Percentiles rank a stretch among this genome's conserved stretches.
These are phyloP conservation scores for cat (Felis catus) DNA, from an alignment of 2,113 vertebrate species.

Conservation along the genomic window F.catus_Fca126_mat1.0 CM031416.1:15284001-15284500, in stretches of 20 bases:
- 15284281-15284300: background rate
- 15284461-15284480: background rate
- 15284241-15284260: too few relatives aligned
- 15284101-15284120: background rate
- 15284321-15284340: background rate
- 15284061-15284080: background rate
- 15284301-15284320: background rate
- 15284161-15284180: background rate
- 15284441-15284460: background rate
- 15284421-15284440: background rate
- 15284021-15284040: background rate
- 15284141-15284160: background rate
- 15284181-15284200: background rate
- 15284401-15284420: background rate
- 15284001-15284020: background rate
- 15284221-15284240: too few relatives aligned
- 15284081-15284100: background rate
- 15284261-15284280: background rate
- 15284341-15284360: background rate
- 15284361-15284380: background rate
- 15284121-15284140: background rate
- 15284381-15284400: too few relatives aligned
- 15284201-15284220: accelerated
- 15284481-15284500: background rate
- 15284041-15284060: background rate